Conservation (phyloP, 2,888 invertebrate species). For the Campopleginae sp. region DNA sequence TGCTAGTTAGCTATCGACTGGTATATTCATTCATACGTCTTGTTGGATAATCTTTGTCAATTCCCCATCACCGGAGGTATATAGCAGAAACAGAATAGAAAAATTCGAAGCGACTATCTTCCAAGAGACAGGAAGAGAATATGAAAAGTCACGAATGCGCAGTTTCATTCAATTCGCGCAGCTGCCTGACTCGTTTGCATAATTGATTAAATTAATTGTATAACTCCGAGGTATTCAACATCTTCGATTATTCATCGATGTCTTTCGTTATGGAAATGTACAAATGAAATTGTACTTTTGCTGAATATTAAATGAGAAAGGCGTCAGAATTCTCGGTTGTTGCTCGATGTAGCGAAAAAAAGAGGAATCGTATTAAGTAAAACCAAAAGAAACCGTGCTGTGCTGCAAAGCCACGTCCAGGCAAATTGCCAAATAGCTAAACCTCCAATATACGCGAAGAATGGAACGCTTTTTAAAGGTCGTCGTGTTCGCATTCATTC, state of each 20-base stretch:
- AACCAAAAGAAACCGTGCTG: slow-evolving; percentile 2
- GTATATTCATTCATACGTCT: not conserved
- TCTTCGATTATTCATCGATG: slow-evolving; percentile 46
- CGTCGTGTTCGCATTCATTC: slow-evolving; percentile 76
- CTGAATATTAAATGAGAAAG: slow-evolving; percentile 49
- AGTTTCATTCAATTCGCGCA: slow-evolving; percentile 52
- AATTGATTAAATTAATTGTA: slow-evolving; percentile 76
- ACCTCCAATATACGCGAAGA: slow-evolving; percentile 32
- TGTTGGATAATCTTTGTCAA: not conserved
- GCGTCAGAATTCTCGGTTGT: slow-evolving; percentile 46
- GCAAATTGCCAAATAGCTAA: slow-evolving; percentile 63
- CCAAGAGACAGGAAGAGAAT: slow-evolving; percentile 1
- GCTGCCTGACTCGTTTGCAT: slow-evolving; percentile 67
- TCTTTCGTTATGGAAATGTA: slow-evolving; percentile 28
- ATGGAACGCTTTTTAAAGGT: slow-evolving; percentile 76
- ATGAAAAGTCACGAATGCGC: slow-evolving; percentile 15
- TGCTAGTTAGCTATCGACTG: slow-evolving; percentile 12
- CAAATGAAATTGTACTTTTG: slow-evolving; percentile 29
- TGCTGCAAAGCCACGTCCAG: slow-evolving; percentile 39
- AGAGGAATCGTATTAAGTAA: slow-evolving; percentile 53
- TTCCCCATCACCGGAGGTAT: slow-evolving; percentile 5
- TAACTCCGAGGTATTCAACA: slow-evolving; percentile 65
- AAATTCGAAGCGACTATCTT: slow-evolving; percentile 8
- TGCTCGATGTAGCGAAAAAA: slow-evolving; percentile 46
- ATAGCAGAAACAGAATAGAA: slow-evolving; percentile 25